Evolutionary conservation across 2,888 invertebrate species (phyloP), one percentile per base, ranked within the genome.

Genomic region (Cosmia trapezina): DNA sequence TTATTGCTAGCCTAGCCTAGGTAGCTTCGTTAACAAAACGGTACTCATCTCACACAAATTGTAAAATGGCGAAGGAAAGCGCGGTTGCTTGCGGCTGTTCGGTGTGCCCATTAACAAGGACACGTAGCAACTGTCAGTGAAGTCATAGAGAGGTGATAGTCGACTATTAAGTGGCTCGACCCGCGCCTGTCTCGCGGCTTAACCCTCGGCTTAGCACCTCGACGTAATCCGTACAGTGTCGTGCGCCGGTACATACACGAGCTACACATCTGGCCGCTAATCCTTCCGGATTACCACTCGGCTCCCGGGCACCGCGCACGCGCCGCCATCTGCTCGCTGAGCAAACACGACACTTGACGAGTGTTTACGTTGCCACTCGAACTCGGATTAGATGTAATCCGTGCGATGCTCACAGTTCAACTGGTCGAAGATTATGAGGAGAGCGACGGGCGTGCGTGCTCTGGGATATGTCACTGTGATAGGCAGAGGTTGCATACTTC

Each of bases 131-230:
- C 78, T 69, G 68, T 57, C 65, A 56, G 74, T 43, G 54, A 14
- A 51, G 68, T 51, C 68, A 57, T 56, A 54, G 69, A 69, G 54
- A 64, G 51, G 33, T 51, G 14, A 47, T n/a, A 17, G 71, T 37
- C 56, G 45, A 45, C 47, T 47, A 61, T 61, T 59, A 71, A 53
- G 51, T 9, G 51, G 60, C 61, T 56, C 33, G 66, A 17, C 22
- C 19, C 41, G 37, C 14, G 45, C 56, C 41, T n/a, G 56, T 22
- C 63, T n/a, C 75, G 47, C 43, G 64, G 70, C 68, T 78, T 78
- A 85, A 67, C 75, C 69, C 80, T 47, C 62, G 75, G 76, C 85
- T 85, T 80, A 81, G 67, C 87, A 81, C 77, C 83, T 80, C 70
- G 45, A 7, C 51, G 19, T 76, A 71, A 80, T 83, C 80, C 84